phyloP scores from a whole-genome alignment of 2,797 vertebrate genomes.

The Miichthys miiuy region DNA sequence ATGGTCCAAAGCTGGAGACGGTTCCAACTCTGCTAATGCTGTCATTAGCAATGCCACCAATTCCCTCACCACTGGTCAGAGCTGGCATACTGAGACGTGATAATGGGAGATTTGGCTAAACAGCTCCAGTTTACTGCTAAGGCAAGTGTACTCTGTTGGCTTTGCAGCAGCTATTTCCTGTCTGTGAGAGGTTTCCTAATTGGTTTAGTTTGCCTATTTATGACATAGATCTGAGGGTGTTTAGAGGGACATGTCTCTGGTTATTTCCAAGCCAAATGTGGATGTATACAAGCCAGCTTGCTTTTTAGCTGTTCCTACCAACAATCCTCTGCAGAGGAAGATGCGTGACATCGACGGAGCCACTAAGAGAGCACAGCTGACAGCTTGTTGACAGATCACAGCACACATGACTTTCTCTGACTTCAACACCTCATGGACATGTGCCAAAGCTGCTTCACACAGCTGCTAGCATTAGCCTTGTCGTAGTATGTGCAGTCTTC shows the following conservation, averaged over 20 bases:
- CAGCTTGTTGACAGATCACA: too few species aligned
- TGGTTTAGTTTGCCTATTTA: background rate
- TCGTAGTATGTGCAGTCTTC: background rate
- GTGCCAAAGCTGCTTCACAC: too few species aligned
- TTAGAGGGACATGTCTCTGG: too few species aligned
- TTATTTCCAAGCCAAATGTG: too few species aligned
- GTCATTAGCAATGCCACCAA: background rate
- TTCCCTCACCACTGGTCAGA: background rate
- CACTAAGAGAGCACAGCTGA: too few species aligned
- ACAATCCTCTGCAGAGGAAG: too few species aligned
- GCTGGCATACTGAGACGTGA: conserved; percentile 2
- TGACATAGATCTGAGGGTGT: background rate
- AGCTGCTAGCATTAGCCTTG: too few species aligned
- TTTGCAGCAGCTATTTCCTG: background rate
- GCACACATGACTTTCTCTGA: too few species aligned
- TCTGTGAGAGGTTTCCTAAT: background rate
- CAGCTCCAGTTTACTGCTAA: background rate
- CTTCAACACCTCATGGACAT: too few species aligned
- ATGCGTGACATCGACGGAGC: too few species aligned
- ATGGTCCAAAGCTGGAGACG: background rate
- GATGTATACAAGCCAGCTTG: too few species aligned
- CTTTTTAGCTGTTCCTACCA: too few species aligned
- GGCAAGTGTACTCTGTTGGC: background rate
- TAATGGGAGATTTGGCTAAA: conserved; percentile 11
- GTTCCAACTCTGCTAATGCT: background rate